Conservation (phyloP, 2,888 invertebrate genomes). For the Agonopterix subpropinquella region DNA sequence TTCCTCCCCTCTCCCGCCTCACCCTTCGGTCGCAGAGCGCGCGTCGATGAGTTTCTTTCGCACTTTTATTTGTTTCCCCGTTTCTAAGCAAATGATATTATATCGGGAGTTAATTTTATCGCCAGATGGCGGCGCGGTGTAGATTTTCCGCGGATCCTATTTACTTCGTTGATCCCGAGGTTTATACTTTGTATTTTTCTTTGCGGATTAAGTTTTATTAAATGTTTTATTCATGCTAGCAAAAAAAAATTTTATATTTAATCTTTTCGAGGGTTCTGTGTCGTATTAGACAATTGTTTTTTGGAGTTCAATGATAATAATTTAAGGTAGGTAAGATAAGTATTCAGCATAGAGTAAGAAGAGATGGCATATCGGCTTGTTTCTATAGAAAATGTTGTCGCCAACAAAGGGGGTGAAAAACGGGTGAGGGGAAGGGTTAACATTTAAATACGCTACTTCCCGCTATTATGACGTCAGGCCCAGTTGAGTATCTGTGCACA, state of each 20-base stretch:
- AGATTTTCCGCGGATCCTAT: neutral
- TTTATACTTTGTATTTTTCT: neutral
- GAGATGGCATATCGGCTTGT: no score
- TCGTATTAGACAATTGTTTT: no score
- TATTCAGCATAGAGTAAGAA: no score
- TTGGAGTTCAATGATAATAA: no score
- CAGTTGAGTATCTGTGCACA: no score
- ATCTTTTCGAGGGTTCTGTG: no score
- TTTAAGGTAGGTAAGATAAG: no score
- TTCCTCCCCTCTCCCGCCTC: neutral
- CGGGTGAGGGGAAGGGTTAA: no score
- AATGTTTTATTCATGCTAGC: neutral
- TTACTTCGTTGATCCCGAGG: neutral
- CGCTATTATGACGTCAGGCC: no score
- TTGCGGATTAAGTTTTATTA: neutral
- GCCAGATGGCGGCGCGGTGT: slow-evolving; percentile 14
- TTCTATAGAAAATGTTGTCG: no score
- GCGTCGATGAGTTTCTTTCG: slow-evolving; percentile 34
- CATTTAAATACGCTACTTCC: no score
- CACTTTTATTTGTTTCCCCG: slow-evolving; percentile 32
- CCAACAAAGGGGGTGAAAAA: no score
- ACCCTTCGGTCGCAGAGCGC: slow-evolving; percentile 6
- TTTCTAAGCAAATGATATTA: slow-evolving; percentile 45
- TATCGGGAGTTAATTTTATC: slow-evolving; percentile 44
- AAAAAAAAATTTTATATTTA: neutral